phyloP scores from a whole-genome alignment of 2,113 vertebrate species.

The Myrmophylax atrothorax region DNA sequence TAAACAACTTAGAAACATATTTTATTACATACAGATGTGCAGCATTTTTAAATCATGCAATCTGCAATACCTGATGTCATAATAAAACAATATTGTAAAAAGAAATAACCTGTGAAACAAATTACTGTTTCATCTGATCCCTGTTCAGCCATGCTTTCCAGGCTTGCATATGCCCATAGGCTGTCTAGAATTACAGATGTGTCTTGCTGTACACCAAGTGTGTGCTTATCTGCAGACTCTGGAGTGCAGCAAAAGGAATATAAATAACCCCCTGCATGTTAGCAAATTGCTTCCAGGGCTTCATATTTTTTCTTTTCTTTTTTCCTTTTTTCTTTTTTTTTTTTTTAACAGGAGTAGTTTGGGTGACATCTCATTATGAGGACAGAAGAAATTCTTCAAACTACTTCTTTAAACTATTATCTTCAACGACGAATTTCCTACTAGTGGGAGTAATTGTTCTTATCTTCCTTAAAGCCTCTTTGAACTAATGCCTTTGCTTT shows the following conservation, averaged over 20 bases:
- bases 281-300: not conserved
- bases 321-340: not conserved
- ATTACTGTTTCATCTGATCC: not conserved
- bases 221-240: not conserved
- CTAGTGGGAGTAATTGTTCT: not conserved
- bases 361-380: conserved; percentile 31
- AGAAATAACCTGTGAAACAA: conserved; percentile 27
- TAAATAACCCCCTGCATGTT: not conserved
- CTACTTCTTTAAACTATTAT: not conserved
- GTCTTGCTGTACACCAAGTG: not conserved
- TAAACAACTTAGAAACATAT: not conserved
- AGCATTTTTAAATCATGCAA: not conserved
- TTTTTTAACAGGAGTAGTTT: not conserved
- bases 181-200: not conserved
- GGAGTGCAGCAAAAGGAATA: not conserved
- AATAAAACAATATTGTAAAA: not conserved
- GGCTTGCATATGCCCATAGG: not conserved
- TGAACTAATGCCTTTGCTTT: not conserved
- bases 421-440: not conserved
- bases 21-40: conserved; percentile 2
- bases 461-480: not conserved
- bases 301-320: not conserved
- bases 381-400: not conserved
- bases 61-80: not conserved
- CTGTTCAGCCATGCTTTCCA: not conserved